phyloP scores from a whole-genome alignment of 1,140 invertebrate genomes.

The Drosophila mauritiana region DNA sequence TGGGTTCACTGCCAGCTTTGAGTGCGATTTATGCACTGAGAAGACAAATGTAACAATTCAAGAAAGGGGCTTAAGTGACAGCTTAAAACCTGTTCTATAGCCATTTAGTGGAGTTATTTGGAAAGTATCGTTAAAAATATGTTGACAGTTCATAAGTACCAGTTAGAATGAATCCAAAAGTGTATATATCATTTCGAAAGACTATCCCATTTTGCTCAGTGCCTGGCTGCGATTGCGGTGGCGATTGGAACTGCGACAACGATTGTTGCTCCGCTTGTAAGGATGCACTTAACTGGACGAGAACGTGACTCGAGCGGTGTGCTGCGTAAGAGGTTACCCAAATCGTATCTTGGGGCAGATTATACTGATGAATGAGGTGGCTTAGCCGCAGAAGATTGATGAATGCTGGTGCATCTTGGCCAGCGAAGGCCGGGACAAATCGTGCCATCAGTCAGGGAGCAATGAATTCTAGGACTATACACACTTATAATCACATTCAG shows the following conservation, averaged over 20 bases:
- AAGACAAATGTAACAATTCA: neutral
- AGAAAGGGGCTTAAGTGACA: too few relatives aligned
- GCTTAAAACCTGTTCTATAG: too few relatives aligned
- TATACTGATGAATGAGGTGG: constrained; percentile 69
- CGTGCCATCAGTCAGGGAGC: neutral
- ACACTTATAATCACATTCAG: constrained; percentile 6
- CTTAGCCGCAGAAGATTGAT: constrained; percentile 66
- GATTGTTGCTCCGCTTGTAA: constrained; percentile 33
- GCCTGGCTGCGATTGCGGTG: constrained; percentile 3
- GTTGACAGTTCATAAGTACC: too few relatives aligned
- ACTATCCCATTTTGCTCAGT: constrained; percentile 1
- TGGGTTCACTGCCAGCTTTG: constrained; percentile 26
- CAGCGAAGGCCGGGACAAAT: constrained; percentile 12
- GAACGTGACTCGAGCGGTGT: constrained; percentile 64
- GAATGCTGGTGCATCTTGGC: constrained; percentile 19
- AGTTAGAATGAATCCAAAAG: too few relatives aligned
- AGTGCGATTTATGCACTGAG: constrained; percentile 9
- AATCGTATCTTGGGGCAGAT: constrained; percentile 58
- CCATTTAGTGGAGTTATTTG: too few relatives aligned
- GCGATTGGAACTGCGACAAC: constrained; percentile 20
- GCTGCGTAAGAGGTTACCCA: constrained; percentile 50
- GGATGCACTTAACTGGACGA: constrained; percentile 66
- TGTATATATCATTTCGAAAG: too few relatives aligned
- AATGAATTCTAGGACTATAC: too few relatives aligned
- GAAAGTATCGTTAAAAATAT: too few relatives aligned